These are phyloP conservation scores for Sepiola atlantica DNA, from an alignment of 2,888 invertebrate species.

Conservation along the genomic window DNA sequence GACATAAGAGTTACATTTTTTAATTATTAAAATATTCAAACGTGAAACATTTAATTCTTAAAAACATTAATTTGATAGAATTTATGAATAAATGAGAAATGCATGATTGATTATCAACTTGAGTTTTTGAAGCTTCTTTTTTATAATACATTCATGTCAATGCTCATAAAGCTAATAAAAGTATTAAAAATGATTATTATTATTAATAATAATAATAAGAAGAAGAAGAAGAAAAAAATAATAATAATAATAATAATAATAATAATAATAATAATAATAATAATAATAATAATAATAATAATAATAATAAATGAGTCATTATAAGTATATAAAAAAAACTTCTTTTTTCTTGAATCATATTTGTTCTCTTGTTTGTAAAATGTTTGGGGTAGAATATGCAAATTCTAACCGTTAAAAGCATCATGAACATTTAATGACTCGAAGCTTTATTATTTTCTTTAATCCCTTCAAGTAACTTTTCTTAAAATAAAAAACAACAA, in stretches of 20 bases:
- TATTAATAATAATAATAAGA: too few species aligned
- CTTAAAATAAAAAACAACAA: background rate
- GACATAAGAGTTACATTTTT: background rate
- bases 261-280: background rate
- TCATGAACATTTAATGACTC: background rate
- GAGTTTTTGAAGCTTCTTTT: background rate
- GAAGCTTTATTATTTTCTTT: background rate
- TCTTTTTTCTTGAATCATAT: background rate
- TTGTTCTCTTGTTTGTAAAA: background rate
- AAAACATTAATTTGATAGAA: background rate
- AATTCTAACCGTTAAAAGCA: background rate
- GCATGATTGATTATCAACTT: background rate
- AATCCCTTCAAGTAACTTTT: conserved; percentile 19
- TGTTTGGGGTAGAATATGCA: background rate
- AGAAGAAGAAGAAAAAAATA: too few species aligned
- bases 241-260: too few species aligned
- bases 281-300: background rate
- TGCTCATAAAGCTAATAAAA: conserved; percentile 2
- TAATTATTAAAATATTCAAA: background rate
- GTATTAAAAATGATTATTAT: too few species aligned
- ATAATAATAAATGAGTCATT: background rate
- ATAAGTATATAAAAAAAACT: background rate
- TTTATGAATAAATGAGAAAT: background rate
- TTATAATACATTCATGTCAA: background rate
- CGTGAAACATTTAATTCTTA: background rate